Base-by-base conservation (phyloP, 2,113 vertebrate genomes). In the Anhinga anhinga region DNA sequence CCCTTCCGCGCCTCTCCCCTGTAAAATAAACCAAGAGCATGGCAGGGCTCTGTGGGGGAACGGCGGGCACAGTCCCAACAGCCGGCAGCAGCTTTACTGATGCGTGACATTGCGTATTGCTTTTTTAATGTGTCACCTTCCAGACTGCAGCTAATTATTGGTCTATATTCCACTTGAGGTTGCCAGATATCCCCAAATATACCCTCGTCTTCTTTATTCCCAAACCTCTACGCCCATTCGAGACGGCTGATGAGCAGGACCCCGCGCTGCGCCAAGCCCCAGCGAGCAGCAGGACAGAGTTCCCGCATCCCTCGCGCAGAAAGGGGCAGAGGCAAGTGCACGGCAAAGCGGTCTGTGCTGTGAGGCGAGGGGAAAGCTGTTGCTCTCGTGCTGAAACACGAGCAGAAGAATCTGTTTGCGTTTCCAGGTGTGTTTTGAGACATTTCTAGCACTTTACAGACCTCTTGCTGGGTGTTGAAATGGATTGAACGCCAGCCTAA, bases 21-120 rank as follows among this genome's bases (percentile, higher is more conserved):
- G 59, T 23, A 53, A 55, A 63, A 94, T 2, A 53, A 42, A 25
- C 30, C 40, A 47, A 25, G 20, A 82, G 25, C 1, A 1, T 3
- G 22, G 29, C 63, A 49, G 45, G 53, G 29, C 15, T 66, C 34
- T 19, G 53, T 6, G 26, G 9, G 15, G 49, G 42, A 27, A 13
- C 2, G 34, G 20, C 1, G 2, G 63, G 40, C 38, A 55, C 13
- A 11, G n/a, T 10, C 49, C 53, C 25, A 42, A 15, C 26, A 42
- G 13, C 21, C 8, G 1, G 59, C 3, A 52, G 52, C 38, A 27
- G 59, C 66, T 40, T 67, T 61, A 53, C 21, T 22, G 40, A 15
- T 9, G 36, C 10, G 3, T 5, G 34, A 21, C 5, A 2, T 14
- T 12, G 9, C 2, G 0, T 26, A 14, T 36, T 29, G 19, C 44